Base-by-base conservation (phyloP, 1,140 invertebrate genomes). In the Ceratosolen solmsi region DNA sequence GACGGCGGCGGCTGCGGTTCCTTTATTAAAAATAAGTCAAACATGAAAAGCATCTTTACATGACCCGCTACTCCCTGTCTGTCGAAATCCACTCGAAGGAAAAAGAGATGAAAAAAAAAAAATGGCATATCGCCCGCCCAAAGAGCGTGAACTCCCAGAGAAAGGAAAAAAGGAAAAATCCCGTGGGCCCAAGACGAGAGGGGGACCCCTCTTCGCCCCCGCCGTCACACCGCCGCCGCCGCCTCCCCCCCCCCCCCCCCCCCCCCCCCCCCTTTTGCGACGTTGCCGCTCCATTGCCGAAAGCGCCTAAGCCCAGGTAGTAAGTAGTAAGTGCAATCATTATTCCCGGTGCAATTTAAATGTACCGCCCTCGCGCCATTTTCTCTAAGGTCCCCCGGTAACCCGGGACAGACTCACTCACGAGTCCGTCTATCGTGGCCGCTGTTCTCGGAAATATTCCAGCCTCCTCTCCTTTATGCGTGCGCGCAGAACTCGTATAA, bases 351-450 rank as follows among this genome's bases (percentile, higher is more conserved):
- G 33, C 11, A 51, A 72, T 72, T 51, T 51, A 72, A 72, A 72
- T 51, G 25, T 72, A 17, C 13, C 46, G 65, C 65, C 20, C 60
- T 65, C 41, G 60, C 75, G 75, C 60, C 63, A 63, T 78, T 78
- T 65, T 68, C 46, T 65, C 38, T 1, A 13, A 38, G 15, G 7
- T 33, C 20, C 22, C 17, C 25, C 41, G 46, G 30, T 36, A 36
- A 33, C 27, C 11, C 5, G 41, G n/a, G 17, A n/a, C n/a, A 33
- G 27, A 38, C 70, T 27, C 15, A n/a, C 65, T n/a, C 41, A 3
- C 33, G 3, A 1, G 15, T 25, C n/a, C n/a, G 2, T 13, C 41
- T 15, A 25, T 27, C 17, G 33, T 41, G 27, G 0, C 22, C 30
- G 2, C 36, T n/a, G 0, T 65, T 65, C 74, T 46, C 15, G 38